A percentile compares a stretch with the other conserved stretches of the same genome.
Evolutionary conservation across 2,113 vertebrate genomes (phyloP).

Genomic region (Sylvia atricapilla): DNA sequence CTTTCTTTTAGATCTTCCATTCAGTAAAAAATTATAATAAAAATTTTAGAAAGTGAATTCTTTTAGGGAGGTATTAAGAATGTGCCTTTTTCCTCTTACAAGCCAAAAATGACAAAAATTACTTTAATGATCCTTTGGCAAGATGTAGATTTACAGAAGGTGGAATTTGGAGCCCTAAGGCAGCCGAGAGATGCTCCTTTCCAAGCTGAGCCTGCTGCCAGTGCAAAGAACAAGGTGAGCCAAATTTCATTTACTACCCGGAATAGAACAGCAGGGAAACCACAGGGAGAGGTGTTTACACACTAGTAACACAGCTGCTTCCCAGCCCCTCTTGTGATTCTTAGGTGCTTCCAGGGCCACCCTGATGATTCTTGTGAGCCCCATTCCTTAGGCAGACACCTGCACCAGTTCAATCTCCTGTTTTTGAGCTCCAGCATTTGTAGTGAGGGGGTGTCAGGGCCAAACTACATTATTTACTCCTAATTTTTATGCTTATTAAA

Average conservation of each 20-base stretch:
- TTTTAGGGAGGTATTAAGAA: neutral
- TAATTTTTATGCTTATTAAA: neutral
- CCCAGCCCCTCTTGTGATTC: neutral
- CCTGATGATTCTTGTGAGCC: neutral
- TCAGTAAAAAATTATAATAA: neutral
- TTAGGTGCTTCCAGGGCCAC: neutral
- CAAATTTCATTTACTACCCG: slow-evolving; percentile 7
- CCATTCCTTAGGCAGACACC: neutral
- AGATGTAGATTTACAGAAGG: neutral
- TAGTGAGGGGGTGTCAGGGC: neutral
- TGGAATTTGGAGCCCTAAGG: neutral
- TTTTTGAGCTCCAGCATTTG: neutral
- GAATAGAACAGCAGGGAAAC: neutral
- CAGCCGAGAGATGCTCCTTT: neutral
- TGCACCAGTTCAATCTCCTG: neutral
- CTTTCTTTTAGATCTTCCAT: neutral
- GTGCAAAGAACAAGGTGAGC: neutral
- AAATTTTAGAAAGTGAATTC: neutral
- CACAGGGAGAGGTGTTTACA: neutral
- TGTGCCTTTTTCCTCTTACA: neutral
- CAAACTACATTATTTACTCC: neutral
- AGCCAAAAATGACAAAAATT: neutral
- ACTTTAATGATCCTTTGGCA: neutral
- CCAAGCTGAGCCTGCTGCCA: slow-evolving; percentile 11
- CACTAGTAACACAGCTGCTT: neutral